Evolutionary conservation across 2,888 invertebrate species (phyloP).

Genomic region (Melieria picta): DNA sequence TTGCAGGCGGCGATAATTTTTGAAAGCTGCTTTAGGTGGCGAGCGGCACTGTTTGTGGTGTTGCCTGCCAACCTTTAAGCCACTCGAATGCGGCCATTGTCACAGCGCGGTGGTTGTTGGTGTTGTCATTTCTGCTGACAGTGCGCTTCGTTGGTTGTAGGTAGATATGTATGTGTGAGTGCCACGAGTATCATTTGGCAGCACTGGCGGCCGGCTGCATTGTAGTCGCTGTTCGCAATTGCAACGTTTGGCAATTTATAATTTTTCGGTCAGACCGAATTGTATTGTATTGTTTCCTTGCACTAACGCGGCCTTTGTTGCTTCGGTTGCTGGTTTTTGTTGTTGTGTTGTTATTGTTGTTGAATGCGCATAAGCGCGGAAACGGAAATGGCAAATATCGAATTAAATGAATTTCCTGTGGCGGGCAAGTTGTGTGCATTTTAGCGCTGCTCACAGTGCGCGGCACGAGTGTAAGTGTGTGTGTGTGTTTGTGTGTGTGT

Average conservation of each 20-base stretch:
- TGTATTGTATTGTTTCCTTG: constrained; percentile 5
- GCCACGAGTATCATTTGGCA: too few relatives aligned
- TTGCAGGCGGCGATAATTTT: constrained; percentile 17
- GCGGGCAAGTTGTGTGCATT: background rate
- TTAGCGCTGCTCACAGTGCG: background rate
- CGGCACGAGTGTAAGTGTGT: background rate
- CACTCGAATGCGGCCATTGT: too few relatives aligned
- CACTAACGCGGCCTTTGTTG: background rate
- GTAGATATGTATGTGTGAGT: background rate
- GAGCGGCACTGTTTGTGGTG: too few relatives aligned
- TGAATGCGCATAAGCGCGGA: background rate
- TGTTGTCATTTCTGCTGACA: too few relatives aligned
- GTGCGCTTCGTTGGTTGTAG: background rate
- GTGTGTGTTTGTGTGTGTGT: too few relatives aligned
- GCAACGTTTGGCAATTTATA: constrained; percentile 9
- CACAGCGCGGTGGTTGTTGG: too few relatives aligned
- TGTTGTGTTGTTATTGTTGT: too few relatives aligned
- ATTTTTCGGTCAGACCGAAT: constrained; percentile 16
- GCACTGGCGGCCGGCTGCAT: too few relatives aligned
- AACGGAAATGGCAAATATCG: constrained; percentile 6
- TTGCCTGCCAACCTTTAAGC: too few relatives aligned
- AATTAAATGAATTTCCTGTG: constrained; percentile 23
- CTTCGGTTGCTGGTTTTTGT: background rate
- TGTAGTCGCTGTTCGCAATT: too few relatives aligned
- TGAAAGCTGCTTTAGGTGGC: too few relatives aligned